phyloP scores from a whole-genome alignment of 2,113 vertebrate genomes.

The Plotosus lineatus region DNA sequence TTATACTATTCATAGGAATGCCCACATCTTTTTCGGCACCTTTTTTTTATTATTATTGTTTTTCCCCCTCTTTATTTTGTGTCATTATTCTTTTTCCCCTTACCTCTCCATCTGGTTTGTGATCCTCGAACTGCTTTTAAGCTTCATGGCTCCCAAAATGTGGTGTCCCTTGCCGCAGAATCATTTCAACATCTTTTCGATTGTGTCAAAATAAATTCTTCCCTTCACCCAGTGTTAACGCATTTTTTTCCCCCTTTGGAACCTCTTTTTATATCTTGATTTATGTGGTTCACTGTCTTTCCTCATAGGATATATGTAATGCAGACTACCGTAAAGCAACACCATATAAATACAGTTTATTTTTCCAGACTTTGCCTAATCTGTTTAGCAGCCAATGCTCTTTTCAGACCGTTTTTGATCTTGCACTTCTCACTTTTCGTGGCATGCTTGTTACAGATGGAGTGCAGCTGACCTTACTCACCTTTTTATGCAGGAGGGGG shows the following conservation, averaged over 20 bases:
- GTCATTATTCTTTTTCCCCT: not conserved
- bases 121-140: not conserved
- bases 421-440: not conserved
- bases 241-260: not conserved
- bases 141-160: not conserved
- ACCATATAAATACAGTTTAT: not conserved
- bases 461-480: not conserved
- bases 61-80: too few species aligned
- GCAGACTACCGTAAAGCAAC: not conserved
- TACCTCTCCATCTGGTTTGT: not conserved
- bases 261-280: not conserved
- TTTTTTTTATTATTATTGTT: too few species aligned
- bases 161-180: not conserved
- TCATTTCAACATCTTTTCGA: not conserved
- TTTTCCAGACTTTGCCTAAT: not conserved
- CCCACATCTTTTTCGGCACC: too few species aligned
- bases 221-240: not conserved
- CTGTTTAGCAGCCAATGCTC: not conserved
- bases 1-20: too few species aligned
- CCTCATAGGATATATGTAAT: not conserved
- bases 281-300: slow-evolving; percentile 1
- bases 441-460: not conserved
- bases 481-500: not conserved
- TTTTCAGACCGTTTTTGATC: not conserved
- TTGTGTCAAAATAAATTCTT: not conserved